Evolutionary conservation across 2,797 vertebrate species (phyloP), one percentile per base, ranked within the genome.

Genomic region (Gambusia yucatana): DNA sequence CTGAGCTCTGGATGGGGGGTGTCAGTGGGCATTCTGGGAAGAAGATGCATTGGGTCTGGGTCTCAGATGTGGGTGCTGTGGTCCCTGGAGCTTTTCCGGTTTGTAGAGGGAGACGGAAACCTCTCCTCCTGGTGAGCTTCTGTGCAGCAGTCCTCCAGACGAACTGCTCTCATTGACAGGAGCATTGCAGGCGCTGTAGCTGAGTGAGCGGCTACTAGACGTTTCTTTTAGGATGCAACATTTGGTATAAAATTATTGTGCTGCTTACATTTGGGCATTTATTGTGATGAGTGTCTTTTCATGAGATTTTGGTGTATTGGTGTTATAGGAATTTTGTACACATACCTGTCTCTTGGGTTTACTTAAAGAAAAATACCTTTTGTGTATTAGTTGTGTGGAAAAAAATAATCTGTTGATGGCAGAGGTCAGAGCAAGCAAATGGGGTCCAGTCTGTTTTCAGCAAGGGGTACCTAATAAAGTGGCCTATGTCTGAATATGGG

Each of bases 31-130:
- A 86, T 88, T 85, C 77, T 86, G 86, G 91, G 87, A 86, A 84
- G 84, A 88, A 87, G 77, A 61, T 75, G 86, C 80, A 73, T 73
- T 61, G 86, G 85, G 87, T 89, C 89, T 87, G 91, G 84, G 83
- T 82, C 90, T 95, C 91, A 92, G 92, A 95, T 95, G 95, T 95
- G 93, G 93, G 85, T 76, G 41, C 43, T 90, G 92, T 41, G 91
- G 90, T 92, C 70, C 78, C 55, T 73, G 82, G 25, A n/a, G 67
- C 83, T 88, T 87, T 88, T 88, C 90, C 88, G 87, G 81, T 87
- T 82, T 73, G 76, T 86, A 81, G 88, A 85, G 80, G 74, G 88
- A 91, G 84, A 86, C 87, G 84, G 88, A 90, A 91, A 85, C 78
- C 85, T 86, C 73, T 80, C 77, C 76, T 82, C 77, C 81, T 84